Conservation (phyloP, 2,888 invertebrate genomes). For the Calephelis perditalis region DNA sequence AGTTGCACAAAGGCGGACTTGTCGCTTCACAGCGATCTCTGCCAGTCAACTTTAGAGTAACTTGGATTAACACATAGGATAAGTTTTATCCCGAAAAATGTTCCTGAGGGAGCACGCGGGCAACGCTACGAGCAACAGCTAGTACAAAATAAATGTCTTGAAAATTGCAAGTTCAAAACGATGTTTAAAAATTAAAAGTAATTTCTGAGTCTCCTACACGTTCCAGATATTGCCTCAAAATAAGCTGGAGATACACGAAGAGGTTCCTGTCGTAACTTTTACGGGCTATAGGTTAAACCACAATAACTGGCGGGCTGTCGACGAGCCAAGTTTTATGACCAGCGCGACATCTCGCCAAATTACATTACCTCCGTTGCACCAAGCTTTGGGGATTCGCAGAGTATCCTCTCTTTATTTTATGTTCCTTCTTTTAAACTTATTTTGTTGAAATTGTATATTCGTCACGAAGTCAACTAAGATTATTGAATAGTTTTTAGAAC, state of each 20-base stretch:
- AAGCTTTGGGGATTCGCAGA: conserved; percentile 6
- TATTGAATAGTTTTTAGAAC: neutral
- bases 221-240: conserved; percentile 7
- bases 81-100: no score
- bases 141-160: no score
- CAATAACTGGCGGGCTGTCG: conserved; percentile 18
- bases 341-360: conserved; percentile 12
- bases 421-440: neutral
- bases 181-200: neutral
- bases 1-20: no score
- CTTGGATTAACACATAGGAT: no score
- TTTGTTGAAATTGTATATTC: neutral
- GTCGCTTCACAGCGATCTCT: no score
- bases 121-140: no score
- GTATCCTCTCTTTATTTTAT: conserved; percentile 5
- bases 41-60: no score
- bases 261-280: conserved; percentile 27
- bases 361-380: conserved; percentile 13
- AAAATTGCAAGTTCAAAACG: no score
- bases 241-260: conserved; percentile 11
- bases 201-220: neutral
- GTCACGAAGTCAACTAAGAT: neutral
- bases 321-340: conserved; percentile 16
- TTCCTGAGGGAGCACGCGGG: no score
- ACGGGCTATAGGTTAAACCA: conserved; percentile 23